phyloP scores from a whole-genome alignment of 1,140 invertebrate species.

The Ruditapes philippinarum region DNA sequence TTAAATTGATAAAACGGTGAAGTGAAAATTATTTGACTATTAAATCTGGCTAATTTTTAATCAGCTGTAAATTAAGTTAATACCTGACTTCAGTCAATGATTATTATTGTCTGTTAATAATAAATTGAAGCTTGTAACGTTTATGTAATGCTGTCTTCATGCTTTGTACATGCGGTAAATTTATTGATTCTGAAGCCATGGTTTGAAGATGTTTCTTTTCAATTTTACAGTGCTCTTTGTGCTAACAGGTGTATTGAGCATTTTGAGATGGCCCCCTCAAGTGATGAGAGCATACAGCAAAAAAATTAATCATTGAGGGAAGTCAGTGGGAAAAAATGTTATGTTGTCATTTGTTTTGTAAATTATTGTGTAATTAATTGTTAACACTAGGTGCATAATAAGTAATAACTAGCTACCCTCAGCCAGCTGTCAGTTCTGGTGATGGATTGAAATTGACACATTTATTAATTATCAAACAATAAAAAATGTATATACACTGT shows the following conservation, averaged over 20 bases:
- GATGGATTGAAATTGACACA: conserved; percentile 9
- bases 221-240: background rate
- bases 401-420: background rate
- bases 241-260: conserved; percentile 13
- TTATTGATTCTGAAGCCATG: too few relatives aligned
- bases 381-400: background rate
- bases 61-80: too few relatives aligned
- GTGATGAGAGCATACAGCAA: background rate
- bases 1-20: too few relatives aligned
- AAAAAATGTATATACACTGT: background rate
- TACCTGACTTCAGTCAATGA: too few relatives aligned
- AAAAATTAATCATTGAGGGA: conserved; percentile 3
- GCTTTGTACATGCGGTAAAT: too few relatives aligned
- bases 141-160: too few relatives aligned
- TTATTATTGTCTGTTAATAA: too few relatives aligned
- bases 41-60: too few relatives aligned
- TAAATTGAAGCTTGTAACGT: too few relatives aligned
- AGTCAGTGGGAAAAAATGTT: conserved; percentile 5
- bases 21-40: too few relatives aligned
- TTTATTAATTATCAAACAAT: background rate
- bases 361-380: conserved; percentile 1
- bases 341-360: background rate
- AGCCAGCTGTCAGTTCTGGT: background rate
- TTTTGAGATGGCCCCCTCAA: conserved; percentile 53
- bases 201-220: too few relatives aligned